Percentiles rank a stretch among this genome's conserved stretches.
Evolutionary conservation across 2,888 invertebrate genomes (phyloP).

Genomic region (Plebejus melissa): DNA sequence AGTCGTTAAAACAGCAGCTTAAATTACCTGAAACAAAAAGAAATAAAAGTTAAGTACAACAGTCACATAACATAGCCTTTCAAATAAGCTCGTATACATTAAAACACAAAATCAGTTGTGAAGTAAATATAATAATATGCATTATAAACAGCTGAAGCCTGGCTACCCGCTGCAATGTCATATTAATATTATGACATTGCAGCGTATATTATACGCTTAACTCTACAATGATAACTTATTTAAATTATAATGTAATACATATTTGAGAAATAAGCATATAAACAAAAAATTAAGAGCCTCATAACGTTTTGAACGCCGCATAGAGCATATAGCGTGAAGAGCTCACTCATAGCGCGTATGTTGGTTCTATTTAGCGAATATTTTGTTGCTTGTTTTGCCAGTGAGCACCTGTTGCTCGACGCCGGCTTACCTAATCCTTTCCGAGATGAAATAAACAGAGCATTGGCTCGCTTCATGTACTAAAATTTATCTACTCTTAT

Average conservation of each 20-base stretch:
- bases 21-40: conserved; percentile 26
- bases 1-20: background rate
- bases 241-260: no score
- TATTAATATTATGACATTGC: no score
- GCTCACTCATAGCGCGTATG: conserved; percentile 18
- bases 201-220: no score
- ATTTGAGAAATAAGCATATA: background rate
- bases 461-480: conserved; percentile 46
- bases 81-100: no score
- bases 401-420: conserved; percentile 66
- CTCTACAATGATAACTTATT: no score
- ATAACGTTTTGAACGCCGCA: background rate
- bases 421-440: conserved; percentile 62
- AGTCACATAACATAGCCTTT: background rate
- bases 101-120: no score
- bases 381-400: conserved; percentile 56
- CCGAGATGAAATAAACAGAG: conserved; percentile 71
- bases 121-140: no score
- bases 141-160: no score
- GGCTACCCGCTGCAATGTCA: no score
- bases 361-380: conserved; percentile 22
- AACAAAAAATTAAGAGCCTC: background rate
- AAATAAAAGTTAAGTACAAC: background rate
- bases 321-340: background rate
- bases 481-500: conserved; percentile 19